Base-by-base conservation (phyloP, 2,888 invertebrate genomes). In the Nephrocerus scutellatus region DNA sequence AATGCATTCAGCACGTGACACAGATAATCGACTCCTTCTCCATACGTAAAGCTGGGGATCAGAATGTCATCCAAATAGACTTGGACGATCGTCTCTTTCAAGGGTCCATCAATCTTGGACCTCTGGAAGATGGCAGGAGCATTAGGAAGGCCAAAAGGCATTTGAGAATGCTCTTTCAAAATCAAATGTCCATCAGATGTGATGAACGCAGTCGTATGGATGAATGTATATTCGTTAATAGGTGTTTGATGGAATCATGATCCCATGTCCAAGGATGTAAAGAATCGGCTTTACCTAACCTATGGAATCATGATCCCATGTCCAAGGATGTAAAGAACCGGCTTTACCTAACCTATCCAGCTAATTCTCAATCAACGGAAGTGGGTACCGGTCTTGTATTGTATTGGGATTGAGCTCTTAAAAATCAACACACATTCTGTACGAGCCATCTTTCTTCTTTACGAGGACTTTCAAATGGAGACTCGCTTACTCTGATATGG, bases 291-390 rank as follows among this genome's bases (percentile, higher is more conserved):
- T 26, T 26, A 10, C n/a, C 26, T 10, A 26, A 26, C 26, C 26
- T 26, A 26, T 26, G 12, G 14, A 26, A 14, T 14, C 14, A 14
- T 12, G n/a, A 31, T 22, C 26, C 28, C 13, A 39, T 29, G n/a
- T 39, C 39, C 6, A 33, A 18, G 3, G 28, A 35, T 20, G 41
- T 30, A 28, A 41, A 31, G 16, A 22, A 31, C 18, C 35, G 13
- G 2, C 24, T 30, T 40, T 35, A 23, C 20, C 31, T 16, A 40
- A 26, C 21, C 35, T 34, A 12, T 35, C 40, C 12, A 41, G 25
- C 30, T 40, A 30, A 31, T 40, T 35, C 21, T 40, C 35, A 24
- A 35, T 35, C 16, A 40, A 35, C 13, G 41, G 41, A 24, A 41
- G 36, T 20, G 36, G 32, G 28, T 36, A 32, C 19, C 31, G 26